These are phyloP conservation scores for Caenorhabditis sp. DNA, from an alignment of 2,888 invertebrate species.

Conservation along the genomic window DNA sequence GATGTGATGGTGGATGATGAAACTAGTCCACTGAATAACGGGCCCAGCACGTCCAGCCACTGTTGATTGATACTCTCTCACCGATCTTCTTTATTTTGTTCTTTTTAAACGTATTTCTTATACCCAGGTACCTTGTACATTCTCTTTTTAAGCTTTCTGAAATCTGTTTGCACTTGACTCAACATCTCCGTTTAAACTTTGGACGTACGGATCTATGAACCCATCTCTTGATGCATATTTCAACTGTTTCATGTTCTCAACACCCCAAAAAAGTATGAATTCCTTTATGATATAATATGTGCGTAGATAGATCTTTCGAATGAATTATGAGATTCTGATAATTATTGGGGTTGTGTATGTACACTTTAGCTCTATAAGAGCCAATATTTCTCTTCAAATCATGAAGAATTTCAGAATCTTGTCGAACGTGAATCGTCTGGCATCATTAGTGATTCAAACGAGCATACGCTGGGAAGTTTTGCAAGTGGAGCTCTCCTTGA, in stretches of 20 bases:
- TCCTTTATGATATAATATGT: too few species aligned
- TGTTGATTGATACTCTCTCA: slow-evolving; percentile 3
- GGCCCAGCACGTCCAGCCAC: slow-evolving; percentile 37
- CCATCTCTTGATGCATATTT: slow-evolving; percentile 47
- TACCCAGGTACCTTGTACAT: slow-evolving; percentile 1
- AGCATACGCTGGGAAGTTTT: slow-evolving; percentile 26
- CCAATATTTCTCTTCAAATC: slow-evolving; percentile 4
- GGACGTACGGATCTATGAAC: slow-evolving; percentile 51
- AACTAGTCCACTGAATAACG: slow-evolving; percentile 30
- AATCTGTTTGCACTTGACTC: slow-evolving; percentile 8
- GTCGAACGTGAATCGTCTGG: slow-evolving; percentile 7
- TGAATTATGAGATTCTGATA: too few species aligned
- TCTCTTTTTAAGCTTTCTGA: not conserved
- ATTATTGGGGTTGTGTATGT: too few species aligned
- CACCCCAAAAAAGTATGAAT: too few species aligned
- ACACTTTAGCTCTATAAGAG: too few species aligned
- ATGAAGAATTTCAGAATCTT: not conserved
- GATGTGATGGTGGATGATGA: slow-evolving; percentile 39
- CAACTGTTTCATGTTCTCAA: not conserved
- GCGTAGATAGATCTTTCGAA: too few species aligned
- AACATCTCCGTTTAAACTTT: slow-evolving; percentile 21
- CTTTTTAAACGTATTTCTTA: not conserved
- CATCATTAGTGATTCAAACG: slow-evolving; percentile 19
- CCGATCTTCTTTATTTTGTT: not conserved
- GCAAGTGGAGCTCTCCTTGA: slow-evolving; percentile 22